Evolutionary conservation across 2,888 invertebrate genomes (phyloP), one percentile per base, ranked within the genome.

Genomic region (Himalopsyche tibetana): DNA sequence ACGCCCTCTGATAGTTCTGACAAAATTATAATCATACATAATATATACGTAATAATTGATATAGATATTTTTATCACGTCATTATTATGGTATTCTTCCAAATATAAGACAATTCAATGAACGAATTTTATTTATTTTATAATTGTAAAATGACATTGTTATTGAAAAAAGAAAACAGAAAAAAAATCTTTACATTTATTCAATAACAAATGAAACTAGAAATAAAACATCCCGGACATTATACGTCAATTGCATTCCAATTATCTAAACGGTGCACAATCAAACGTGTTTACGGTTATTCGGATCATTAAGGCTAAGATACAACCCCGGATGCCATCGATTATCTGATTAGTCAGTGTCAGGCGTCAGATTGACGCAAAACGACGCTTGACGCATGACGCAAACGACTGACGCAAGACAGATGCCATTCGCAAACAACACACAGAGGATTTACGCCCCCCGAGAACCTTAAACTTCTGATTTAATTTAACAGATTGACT

Each of bases 341-440:
- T 63, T 63, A 63, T 63, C 63, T 6, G 63, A 19, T 63, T 63
- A 63, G 63, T 63, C 6, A 19, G n/a, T 63, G 19, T 19, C 63
- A 19, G 63, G 28, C 19, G 63, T 63, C 63, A 28, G 63, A 63
- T n/a, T 63, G 63, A 63, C 63, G 63, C 63, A 63, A 63, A 63
- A 63, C 63, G 63, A 63, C 63, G 63, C 63, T 63, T 63, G 63
- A 63, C 56, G 56, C 56, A 56, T 56, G 56, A 56, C 63, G 63
- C 63, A 63, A 63, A 28, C 51, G 51, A 5, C 51, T 51, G 51
- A 51, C 51, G 51, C 51, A 63, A n/a, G 28, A 28, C 63, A 19
- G 19, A 63, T 63, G 63, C 63, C 63, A 63, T 8, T 63, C 19
- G 19, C 63, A 63, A n/a, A 63, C 63, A 19, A 63, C 63, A 19